These are phyloP conservation scores for Formicarius rufipectus DNA, from an alignment of 2,113 vertebrate genomes.

Conservation along the genomic window DNA sequence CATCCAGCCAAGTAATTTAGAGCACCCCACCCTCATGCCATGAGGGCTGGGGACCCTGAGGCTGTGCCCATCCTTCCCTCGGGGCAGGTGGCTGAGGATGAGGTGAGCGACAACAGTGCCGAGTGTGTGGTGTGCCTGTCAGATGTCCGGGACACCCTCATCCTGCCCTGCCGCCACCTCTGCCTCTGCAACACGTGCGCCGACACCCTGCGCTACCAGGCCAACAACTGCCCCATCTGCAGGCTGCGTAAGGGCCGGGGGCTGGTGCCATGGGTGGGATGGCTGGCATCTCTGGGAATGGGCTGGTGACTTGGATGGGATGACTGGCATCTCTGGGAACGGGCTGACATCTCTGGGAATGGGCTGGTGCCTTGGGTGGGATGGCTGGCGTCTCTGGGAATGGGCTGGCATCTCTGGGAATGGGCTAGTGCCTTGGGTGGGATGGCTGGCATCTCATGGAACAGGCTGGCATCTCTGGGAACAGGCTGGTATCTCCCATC, in stretches of 20 bases:
- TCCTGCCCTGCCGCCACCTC: conserved; percentile 95
- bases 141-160: conserved; percentile 93
- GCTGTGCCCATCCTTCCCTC: rapidly evolving
- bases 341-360: neutral
- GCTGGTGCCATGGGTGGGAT: neutral
- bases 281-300: neutral
- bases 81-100: conserved; percentile 89
- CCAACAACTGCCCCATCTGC: conserved; percentile 98
- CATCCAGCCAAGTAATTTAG: neutral
- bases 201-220: conserved; percentile 94
- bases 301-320: neutral
- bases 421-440: no score
- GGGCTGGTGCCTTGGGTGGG: no score
- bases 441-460: no score
- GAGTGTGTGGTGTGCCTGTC: conserved; percentile 98
- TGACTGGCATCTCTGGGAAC: neutral
- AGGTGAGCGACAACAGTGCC: conserved; percentile 96
- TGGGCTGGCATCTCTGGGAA: neutral
- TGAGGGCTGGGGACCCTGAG: rapidly evolving
- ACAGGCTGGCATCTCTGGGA: neutral
- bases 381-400: no score
- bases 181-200: conserved; percentile 95
- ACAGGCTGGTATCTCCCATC: neutral
- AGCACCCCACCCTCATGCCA: neutral
- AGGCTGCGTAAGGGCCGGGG: conserved; percentile 79